Evolutionary conservation across 2,113 vertebrate species (phyloP).

Genomic region (Stigmatopora argus): DNA sequence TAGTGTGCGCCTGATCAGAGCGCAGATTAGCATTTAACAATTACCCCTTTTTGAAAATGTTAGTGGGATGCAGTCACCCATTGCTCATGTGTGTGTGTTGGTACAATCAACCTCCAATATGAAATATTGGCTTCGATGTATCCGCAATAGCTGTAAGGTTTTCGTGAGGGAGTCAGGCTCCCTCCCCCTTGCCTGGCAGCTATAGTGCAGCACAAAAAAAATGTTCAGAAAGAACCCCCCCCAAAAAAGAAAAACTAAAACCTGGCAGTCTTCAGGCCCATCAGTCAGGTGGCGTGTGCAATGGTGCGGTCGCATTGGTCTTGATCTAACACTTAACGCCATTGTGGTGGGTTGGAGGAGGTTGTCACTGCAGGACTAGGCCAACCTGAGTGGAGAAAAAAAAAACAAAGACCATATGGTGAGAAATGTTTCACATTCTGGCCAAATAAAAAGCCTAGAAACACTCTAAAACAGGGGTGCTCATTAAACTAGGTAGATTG

Average conservation of each 20-base stretch:
- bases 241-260: conserved; percentile 59
- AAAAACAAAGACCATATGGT: neutral
- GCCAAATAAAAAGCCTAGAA: neutral
- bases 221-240: conserved; percentile 56
- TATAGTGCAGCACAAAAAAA: conserved; percentile 71
- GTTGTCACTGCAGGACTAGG: conserved; percentile 89
- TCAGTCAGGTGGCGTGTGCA: conserved; percentile 62
- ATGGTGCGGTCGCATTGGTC: conserved; percentile 58
- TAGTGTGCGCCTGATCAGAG: conserved; percentile 37
- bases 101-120: conserved; percentile 59
- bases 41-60: conserved; percentile 8
- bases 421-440: too few relatives aligned
- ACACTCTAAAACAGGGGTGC: too few relatives aligned
- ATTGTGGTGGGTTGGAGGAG: neutral
- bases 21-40: conserved; percentile 43
- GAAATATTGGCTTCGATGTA: conserved; percentile 54
- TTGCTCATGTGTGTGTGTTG: conserved; percentile 32
- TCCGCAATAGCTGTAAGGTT: conserved; percentile 71
- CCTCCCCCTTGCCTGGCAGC: conserved; percentile 59
- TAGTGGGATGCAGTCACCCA: conserved; percentile 33
- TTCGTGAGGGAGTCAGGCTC: conserved; percentile 43
- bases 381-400: conserved; percentile 75
- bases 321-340: conserved; percentile 47
- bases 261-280: conserved; percentile 61
- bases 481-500: too few relatives aligned